Conservation (phyloP, 2,113 vertebrate species). For the Nerophis ophidion region DNA sequence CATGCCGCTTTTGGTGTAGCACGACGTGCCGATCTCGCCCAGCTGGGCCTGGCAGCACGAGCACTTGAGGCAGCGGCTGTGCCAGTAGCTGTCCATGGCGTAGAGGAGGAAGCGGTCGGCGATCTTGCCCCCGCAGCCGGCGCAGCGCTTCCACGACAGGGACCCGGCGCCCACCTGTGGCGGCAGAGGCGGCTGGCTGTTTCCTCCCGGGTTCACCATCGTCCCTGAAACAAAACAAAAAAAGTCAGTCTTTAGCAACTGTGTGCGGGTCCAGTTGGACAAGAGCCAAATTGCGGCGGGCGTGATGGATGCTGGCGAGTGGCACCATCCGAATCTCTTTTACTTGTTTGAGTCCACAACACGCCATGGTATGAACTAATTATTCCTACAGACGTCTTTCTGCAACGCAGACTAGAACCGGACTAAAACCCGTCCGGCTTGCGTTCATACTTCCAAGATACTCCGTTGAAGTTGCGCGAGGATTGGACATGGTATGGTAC, state of each 20-base stretch:
- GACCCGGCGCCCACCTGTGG: constrained; percentile 87
- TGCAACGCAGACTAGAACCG: no score
- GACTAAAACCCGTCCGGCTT: no score
- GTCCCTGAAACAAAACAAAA: constrained; percentile 54
- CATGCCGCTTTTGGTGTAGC: constrained; percentile 99
- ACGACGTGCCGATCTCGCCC: constrained; percentile 96
- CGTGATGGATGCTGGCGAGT: no score
- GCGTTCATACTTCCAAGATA: no score
- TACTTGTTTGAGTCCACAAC: no score
- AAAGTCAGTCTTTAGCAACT: neutral
- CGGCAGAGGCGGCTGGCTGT: constrained; percentile 83
- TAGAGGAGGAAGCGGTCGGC: constrained; percentile 98
- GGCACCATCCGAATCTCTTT: no score
- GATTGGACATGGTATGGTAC: no score
- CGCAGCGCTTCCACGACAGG: constrained; percentile 95
- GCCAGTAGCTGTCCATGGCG: constrained; percentile 99
- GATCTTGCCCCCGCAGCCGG: constrained; percentile 96
- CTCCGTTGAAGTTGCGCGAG: no score
- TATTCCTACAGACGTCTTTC: no score
- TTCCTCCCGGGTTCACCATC: constrained; percentile 97
- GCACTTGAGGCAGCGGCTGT: constrained; percentile 98
- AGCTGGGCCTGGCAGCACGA: constrained; percentile 99
- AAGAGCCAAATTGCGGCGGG: no score
- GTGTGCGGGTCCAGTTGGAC: neutral
- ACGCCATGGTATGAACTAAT: no score